phyloP scores from a whole-genome alignment of 2,888 invertebrate genomes.

The Volucella inanis region DNA sequence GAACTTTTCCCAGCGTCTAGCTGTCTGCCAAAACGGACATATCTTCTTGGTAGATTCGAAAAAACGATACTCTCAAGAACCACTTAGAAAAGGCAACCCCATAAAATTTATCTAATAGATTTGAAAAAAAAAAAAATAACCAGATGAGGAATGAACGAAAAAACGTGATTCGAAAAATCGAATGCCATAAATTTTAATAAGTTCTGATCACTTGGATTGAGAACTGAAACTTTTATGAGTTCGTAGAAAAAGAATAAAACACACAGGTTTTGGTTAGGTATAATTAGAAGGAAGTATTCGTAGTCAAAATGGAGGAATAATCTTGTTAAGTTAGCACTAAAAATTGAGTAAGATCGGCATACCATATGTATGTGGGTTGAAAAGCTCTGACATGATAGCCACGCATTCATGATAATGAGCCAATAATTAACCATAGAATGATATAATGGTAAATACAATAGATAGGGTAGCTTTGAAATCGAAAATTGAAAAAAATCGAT shows the following conservation, averaged over 20 bases:
- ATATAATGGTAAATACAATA: too few species aligned
- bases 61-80: not conserved
- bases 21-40: conserved; percentile 26
- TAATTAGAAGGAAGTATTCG: not conserved
- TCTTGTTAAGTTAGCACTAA: not conserved
- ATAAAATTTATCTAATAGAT: conserved; percentile 8
- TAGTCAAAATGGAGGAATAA: not conserved
- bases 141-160: not conserved
- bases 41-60: conserved; percentile 7
- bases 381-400: too few species aligned
- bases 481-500: too few species aligned
- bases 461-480: too few species aligned
- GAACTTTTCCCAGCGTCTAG: conserved; percentile 7
- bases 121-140: not conserved
- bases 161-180: not conserved
- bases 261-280: conserved; percentile 3
- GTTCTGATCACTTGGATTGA: conserved; percentile 15
- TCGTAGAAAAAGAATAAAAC: conserved; percentile 27
- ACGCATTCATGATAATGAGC: too few species aligned
- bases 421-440: too few species aligned
- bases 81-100: not conserved
- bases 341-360: conserved; percentile 14
- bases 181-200: conserved; percentile 9
- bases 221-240: conserved; percentile 20
- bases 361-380: too few species aligned